Evolutionary conservation across 2,888 invertebrate genomes (phyloP).

Genomic region (Villa cingulata): DNA sequence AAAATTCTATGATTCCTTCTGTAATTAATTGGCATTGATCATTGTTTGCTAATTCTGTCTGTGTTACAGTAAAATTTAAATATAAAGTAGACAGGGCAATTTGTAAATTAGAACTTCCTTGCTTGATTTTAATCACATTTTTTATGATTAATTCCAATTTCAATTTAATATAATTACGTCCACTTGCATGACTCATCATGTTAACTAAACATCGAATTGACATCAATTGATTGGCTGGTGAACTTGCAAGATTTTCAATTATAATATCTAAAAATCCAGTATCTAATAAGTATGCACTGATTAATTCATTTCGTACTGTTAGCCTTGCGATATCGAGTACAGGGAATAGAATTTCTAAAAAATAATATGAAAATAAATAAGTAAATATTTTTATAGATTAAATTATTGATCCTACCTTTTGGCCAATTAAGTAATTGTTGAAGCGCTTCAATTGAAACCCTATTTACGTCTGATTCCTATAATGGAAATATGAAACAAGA

Average conservation of each 20-base stretch:
- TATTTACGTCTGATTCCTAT: slow-evolving; percentile 20
- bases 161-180: slow-evolving; percentile 23
- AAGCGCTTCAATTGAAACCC: slow-evolving; percentile 42
- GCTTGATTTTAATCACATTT: slow-evolving; percentile 22
- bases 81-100: slow-evolving; percentile 34
- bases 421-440: slow-evolving; percentile 59
- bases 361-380: slow-evolving; percentile 10
- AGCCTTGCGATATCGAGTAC: slow-evolving; percentile 76
- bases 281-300: slow-evolving; percentile 39
- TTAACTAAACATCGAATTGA: slow-evolving; percentile 68
- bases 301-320: slow-evolving; percentile 56
- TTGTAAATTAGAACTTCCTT: slow-evolving; percentile 32
- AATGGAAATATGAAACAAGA: no score
- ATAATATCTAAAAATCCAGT: slow-evolving; percentile 33
- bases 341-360: slow-evolving; percentile 68
- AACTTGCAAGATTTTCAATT: slow-evolving; percentile 26
- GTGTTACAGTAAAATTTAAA: slow-evolving; percentile 28
- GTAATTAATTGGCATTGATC: slow-evolving; percentile 25
- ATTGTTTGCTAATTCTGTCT: slow-evolving; percentile 19
- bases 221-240: slow-evolving; percentile 63
- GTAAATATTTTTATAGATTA: not conserved
- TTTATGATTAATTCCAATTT: slow-evolving; percentile 23
- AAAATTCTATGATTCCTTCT: slow-evolving; percentile 27
- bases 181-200: slow-evolving; percentile 50
- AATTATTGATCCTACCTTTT: slow-evolving; percentile 40